Base-by-base conservation (phyloP, 2,113 vertebrate species). In the Telmatochromis sp. region DNA sequence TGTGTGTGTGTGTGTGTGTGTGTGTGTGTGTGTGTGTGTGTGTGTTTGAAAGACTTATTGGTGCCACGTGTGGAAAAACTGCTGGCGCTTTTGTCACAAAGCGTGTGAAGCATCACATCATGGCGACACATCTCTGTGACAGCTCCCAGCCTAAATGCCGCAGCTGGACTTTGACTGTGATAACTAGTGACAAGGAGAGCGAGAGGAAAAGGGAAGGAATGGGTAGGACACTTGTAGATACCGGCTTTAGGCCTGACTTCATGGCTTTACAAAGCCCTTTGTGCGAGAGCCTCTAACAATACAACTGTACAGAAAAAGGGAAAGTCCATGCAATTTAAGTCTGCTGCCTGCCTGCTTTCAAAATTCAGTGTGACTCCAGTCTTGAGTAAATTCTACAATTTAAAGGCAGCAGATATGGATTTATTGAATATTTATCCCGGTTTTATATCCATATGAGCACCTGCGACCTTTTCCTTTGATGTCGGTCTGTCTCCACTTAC, bases 211-310 rank as follows among this genome's bases (percentile, higher is more conserved):
- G 90, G 90, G 85, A 93, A 87, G 94, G 91, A 92, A 93, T 89
- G 91, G 92, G 93, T 55, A 91, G 94, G 89, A 86, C 93, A 90
- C 91, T 94, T 92, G 93, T 94, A 93, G 93, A 94, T 93, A 92
- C 86, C 85, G 63, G 87, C 92, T 84, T 54, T 60, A 60, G 80
- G 88, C 60, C 65, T 88, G 93, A 95, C 93, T 94, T 93, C 23
- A 33, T 90, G 78, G 88, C 91, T 83, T 86, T 86, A 65, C 86
- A 82, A 57, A 90, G 55, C 5, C 40, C 87, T 90, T 85, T 85
- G 83, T 86, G 91, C 80, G 3, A 87, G 70, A 84, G 13, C 13
- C 60, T 81, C 40, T 88, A 87, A 86, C 87, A 90, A 88, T 80
- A 79, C 88, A 63, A 26, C 14, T 15, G 63, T 55, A 60, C 14